Base-by-base conservation (phyloP, 2,888 invertebrate species). In the Oscheius sp. region DNA sequence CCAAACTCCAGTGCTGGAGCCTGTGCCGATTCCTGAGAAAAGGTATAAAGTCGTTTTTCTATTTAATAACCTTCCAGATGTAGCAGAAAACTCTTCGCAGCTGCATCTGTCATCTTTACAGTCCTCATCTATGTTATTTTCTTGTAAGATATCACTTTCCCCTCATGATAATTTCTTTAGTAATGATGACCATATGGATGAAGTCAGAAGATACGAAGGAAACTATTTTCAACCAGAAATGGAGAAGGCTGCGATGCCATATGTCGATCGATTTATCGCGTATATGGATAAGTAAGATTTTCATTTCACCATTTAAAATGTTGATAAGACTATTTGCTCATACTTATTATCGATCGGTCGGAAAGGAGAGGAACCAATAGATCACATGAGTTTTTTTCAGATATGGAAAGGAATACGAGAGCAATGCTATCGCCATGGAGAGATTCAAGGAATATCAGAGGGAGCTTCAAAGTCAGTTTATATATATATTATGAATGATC, bases 401-500 rank as follows among this genome's bases (percentile, higher is more conserved):
- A 30, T 57, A 44, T 63, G 51, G 41, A n/a, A 38, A 47, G 20
- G 62, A 68, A 28, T 64, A 68, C 36, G 61, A 50, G 41, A 57
- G 22, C 44, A 63, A 64, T 24, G 33, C 28, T 3, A 22, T 44
- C 20, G 57, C 56, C 0, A 65, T 68, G 64, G 51, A 68, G 28
- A 32, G 50, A 9, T 68, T 64, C 68, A 63, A 57, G 22, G 57
- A 51, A 24, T 68, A 68, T 24, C 54, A 68, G 38, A 45, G 51
- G 49, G 54, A 44, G 12, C 45, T 68, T 28, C 38, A 63, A 20
- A n/a, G 68, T 68, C 14, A 54, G 62, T 26, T 9, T 12, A 2
- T 17, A 26, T 22, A 22, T 4, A 33, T 9, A 22, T 38, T 44
- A 17, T 8, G 8, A 44, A 24, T 44, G 62, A 32, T 75, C 51